Percentiles rank a stretch among this genome's conserved stretches.
Evolutionary conservation across 2,113 vertebrate genomes (phyloP).

Genomic region (Platysteira castanea): DNA sequence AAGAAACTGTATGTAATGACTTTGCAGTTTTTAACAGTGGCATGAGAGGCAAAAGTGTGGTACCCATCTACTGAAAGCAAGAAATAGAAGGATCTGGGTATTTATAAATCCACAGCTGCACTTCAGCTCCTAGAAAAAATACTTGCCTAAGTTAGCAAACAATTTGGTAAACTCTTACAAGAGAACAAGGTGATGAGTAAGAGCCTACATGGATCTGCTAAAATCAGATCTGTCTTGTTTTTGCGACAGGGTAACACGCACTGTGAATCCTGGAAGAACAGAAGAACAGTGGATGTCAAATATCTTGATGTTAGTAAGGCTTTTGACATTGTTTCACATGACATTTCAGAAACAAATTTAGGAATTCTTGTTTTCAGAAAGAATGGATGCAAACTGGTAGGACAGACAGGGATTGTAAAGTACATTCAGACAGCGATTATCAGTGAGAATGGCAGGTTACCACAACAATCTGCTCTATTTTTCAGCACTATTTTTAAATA

Average conservation of each 20-base stretch:
- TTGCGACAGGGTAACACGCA: background rate
- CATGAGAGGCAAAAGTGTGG: background rate
- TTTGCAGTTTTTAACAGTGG: background rate
- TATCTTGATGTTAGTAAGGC: background rate
- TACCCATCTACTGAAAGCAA: background rate
- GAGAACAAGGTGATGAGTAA: background rate
- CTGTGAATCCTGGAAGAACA: background rate
- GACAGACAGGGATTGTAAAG: background rate
- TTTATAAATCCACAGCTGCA: background rate
- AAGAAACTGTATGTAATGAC: background rate
- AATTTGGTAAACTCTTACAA: background rate
- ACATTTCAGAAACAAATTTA: background rate
- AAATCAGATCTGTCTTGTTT: background rate
- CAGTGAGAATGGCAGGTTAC: background rate
- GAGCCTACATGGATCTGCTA: background rate
- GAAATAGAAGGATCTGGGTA: background rate
- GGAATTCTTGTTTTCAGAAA: background rate
- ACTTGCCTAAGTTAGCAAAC: background rate
- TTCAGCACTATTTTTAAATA: background rate
- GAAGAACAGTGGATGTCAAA: background rate
- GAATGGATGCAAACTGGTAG: background rate
- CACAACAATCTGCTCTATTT: background rate
- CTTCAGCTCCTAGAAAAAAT: background rate
- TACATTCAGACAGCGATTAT: background rate
- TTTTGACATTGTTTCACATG: background rate